Base-by-base conservation (phyloP, 1,140 invertebrate species). In the Luehdorfia chinensis region DNA sequence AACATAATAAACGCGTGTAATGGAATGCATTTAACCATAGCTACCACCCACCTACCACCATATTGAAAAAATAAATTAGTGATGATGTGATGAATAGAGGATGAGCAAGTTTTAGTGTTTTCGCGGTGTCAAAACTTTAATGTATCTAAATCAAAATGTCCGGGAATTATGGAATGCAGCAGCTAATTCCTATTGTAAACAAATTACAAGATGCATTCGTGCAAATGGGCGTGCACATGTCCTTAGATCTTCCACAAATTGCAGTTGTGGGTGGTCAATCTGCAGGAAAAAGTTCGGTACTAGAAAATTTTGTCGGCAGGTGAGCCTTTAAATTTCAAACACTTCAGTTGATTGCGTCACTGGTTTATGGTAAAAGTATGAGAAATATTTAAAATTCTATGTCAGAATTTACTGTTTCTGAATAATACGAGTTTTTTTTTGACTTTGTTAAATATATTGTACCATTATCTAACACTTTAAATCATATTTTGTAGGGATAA, bases 251-350 rank as follows among this genome's bases (percentile, higher is more conserved):
- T 72, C 98, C 98, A 61, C 98, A 99, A 90, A 99, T 99, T 75
- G 98, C 98, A 47, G 98, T 99, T 37, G 98, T 99, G 66, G 98
- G 98, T 81, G 97, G 97, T 63, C 98, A 99, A 89, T 98, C 96
- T 77, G 98, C 98, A 65, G 98, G 98, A 70, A 99, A 99, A 90
- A 98, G 96, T 88, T 99, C 97, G 32, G 98, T 99, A 55, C 90
- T 99, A 70, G 98, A 99, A 89, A 99, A 99, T 90, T 99, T 99
- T 88, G 98, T 99, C 64, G 98, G 98, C 84, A 97, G 95, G 97
- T 99, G 90, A 58, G 78, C 15, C 15, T 43, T 16, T 30, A 97
- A 95, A 90, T 90, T 99, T 67, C 97, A 99, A 90, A 43, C 13
- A 12, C 16, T 11, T 9, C 4, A 0, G 7, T 15, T 11, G 30